Conservation (phyloP, 2,113 vertebrate genomes). For the Cettia cetti region DNA sequence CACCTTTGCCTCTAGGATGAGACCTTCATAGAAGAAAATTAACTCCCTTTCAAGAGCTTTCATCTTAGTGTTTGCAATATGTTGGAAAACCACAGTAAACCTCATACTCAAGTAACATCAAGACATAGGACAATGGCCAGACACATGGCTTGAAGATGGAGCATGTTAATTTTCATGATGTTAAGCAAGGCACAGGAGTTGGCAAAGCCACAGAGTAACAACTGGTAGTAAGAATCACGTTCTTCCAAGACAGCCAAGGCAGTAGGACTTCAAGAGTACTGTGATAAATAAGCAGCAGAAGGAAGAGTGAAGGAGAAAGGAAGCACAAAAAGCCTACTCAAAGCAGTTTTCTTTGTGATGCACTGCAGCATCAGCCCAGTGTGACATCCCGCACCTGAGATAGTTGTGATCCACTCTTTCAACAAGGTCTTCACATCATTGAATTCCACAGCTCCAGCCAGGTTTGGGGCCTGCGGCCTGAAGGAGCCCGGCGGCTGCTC, state of each 20-base stretch:
- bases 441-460: constrained; percentile 92
- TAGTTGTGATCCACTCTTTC: constrained; percentile 95
- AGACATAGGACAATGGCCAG: neutral
- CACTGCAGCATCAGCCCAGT: neutral
- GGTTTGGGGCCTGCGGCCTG: constrained; percentile 77
- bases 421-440: constrained; percentile 87
- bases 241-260: neutral
- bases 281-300: neutral
- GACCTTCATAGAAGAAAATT: neutral
- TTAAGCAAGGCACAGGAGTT: neutral
- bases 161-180: neutral
- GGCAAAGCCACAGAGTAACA: neutral
- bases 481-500: neutral
- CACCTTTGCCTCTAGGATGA: neutral
- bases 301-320: neutral
- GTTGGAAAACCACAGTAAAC: neutral
- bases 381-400: constrained; percentile 69
- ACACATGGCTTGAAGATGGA: neutral
- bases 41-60: neutral
- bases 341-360: neutral
- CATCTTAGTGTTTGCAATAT: neutral
- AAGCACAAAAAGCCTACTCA: neutral
- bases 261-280: neutral
- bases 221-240: neutral
- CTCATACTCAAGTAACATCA: neutral